A percentile compares a stretch with the other conserved stretches of the same genome.
Evolutionary conservation across 2,113 vertebrate species (phyloP).

Genomic region (Lycocorax pyrrhopterus): DNA sequence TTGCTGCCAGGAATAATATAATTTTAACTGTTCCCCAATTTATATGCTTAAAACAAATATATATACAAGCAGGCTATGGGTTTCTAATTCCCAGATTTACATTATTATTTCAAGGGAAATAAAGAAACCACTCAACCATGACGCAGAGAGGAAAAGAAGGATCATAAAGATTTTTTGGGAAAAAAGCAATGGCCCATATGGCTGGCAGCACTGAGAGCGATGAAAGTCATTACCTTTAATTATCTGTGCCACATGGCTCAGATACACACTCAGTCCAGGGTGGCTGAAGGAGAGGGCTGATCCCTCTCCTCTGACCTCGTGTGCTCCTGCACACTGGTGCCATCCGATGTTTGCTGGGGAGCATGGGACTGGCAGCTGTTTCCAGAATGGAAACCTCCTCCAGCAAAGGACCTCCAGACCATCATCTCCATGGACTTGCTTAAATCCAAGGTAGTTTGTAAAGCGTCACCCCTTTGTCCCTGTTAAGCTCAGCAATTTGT

Average conservation of each 20-base stretch:
- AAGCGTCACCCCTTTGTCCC: fast-evolving
- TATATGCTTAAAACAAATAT: not conserved
- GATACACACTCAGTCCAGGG: fast-evolving
- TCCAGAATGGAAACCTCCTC: not conserved
- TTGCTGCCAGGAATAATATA: conserved; percentile 4
- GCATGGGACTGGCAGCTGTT: fast-evolving
- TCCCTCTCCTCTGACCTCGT: not conserved
- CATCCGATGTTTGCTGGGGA: not conserved
- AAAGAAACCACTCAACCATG: not conserved
- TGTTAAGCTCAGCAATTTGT: not conserved
- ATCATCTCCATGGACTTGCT: not conserved
- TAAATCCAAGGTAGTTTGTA: not conserved
- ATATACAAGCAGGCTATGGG: not conserved
- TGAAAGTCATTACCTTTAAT: not conserved
- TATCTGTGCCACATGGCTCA: not conserved
- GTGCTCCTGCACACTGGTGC: not conserved
- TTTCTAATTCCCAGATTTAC: not conserved
- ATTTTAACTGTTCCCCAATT: not conserved
- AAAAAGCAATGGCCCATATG: not conserved
- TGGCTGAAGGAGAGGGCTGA: not conserved
- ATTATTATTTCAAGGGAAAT: conserved; percentile 24
- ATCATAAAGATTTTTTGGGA: not conserved
- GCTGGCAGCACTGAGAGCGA: not conserved
- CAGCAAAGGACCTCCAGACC: not conserved
- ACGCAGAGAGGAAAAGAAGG: not conserved